phyloP scores from a whole-genome alignment of 2,888 invertebrate species.

The Cantharis lateralis region DNA sequence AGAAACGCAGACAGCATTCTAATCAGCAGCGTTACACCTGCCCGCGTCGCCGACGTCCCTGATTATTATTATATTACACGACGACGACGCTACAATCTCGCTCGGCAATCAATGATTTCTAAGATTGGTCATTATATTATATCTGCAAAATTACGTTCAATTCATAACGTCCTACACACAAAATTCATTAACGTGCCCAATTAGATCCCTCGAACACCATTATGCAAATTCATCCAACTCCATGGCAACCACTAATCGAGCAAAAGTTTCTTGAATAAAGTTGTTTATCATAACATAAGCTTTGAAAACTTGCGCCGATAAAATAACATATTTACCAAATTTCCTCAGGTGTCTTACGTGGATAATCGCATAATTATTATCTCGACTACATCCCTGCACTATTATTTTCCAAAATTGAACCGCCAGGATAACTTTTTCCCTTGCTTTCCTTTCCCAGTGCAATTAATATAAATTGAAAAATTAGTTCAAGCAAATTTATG shows the following conservation, averaged over 20 bases:
- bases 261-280: constrained; percentile 8
- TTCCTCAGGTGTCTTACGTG: constrained; percentile 1
- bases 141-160: constrained; percentile 42
- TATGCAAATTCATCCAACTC: constrained; percentile 44
- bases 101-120: constrained; percentile 21
- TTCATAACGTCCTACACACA: constrained; percentile 46
- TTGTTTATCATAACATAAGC: constrained; percentile 7
- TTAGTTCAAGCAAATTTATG: background rate
- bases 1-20: constrained; percentile 38
- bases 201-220: constrained; percentile 42
- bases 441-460: background rate
- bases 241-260: constrained; percentile 38
- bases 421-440: background rate
- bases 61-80: background rate
- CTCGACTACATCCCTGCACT: background rate
- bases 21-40: constrained; percentile 34
- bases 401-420: background rate
- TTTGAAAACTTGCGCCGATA: background rate
- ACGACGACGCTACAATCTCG: constrained; percentile 1
- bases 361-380: background rate
- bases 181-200: constrained; percentile 48
- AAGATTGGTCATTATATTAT: constrained; percentile 42
- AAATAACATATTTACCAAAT: constrained; percentile 3
- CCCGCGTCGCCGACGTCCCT: constrained; percentile 5
- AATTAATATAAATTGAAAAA: background rate